phyloP scores from a whole-genome alignment of 2,113 vertebrate species.

The Pomatorhinus ruficollis region DNA sequence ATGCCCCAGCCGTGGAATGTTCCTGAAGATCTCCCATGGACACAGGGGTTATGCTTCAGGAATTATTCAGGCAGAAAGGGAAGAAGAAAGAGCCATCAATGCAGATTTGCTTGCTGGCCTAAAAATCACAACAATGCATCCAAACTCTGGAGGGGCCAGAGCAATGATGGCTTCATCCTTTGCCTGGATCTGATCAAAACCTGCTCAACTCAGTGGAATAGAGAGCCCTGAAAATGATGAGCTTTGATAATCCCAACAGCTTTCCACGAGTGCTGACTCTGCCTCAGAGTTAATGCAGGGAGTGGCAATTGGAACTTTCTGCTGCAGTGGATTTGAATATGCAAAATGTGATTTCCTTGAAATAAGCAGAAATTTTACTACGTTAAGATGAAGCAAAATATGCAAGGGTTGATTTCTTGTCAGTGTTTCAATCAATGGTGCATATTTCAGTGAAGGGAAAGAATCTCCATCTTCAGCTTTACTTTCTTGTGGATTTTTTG shows the following conservation, averaged over 20 bases:
- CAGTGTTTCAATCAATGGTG: background rate
- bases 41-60: background rate
- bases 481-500: background rate
- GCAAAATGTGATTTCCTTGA: background rate
- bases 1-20: too few relatives aligned
- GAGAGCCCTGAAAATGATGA: background rate
- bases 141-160: background rate
- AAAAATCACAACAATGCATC: background rate
- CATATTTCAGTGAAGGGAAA: background rate
- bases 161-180: background rate
- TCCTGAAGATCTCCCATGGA: background rate
- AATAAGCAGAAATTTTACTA: background rate
- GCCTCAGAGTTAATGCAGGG: background rate
- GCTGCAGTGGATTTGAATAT: background rate
- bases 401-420: background rate
- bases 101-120: background rate
- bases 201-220: accelerated
- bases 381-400: background rate
- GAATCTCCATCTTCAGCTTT: background rate
- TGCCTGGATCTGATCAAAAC: background rate
- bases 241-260: background rate
- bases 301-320: background rate
- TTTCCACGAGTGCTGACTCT: background rate
- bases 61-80: background rate
- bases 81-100: background rate